Base-by-base conservation (phyloP, 2,797 vertebrate genomes). In the Danio choprae region DNA sequence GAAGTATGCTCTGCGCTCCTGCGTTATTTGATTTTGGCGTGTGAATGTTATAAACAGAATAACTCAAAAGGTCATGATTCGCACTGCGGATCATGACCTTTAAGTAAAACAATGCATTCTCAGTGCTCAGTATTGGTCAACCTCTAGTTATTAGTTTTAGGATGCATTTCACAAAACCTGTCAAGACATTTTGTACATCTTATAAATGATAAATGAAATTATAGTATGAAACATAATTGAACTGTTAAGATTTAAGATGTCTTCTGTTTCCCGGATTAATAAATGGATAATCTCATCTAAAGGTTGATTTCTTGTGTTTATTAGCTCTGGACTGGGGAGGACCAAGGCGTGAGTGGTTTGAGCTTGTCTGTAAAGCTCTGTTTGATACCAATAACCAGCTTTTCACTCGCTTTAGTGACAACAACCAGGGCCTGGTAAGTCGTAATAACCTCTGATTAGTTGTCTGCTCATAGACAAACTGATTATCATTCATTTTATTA, bases 271-370 rank as follows among this genome's bases (percentile, higher is more conserved):
- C 15, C 2, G 5, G 10, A 11, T 40, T 53, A 13, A 20, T 40
- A 40, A 53, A 53, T 50, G 12, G 18, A 20, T 50, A 20, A 44
- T 29, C 8, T 8, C 22, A 44, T 56, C 58, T 73, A 72, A 98
- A 95, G 97, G 96, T 98, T 87, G 92, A 91, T 92, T 77, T 2
- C 18, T 16, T 59, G 22, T 74, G 71, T 62, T 36, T 38, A 10
- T 62, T 90, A 99, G 98, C 98, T 88, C 92, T 99, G 86, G 98
- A 99, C 88, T 99, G 98, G 97, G 98, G 98, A 77, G 98, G 98
- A 0, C 98, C 98, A 64, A 96, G 98, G 63, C 94, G 98, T 84
- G 98, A 99, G 84, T 99, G 98, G 98, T 99, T 99, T 91, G 97
- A 99, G 81, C 92, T 99, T 43, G 95, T 97, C 85, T 98, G 97